A percentile compares a stretch with the other conserved stretches of the same genome.
These are phyloP conservation scores for Chionomys nivalis DNA, from an alignment of 2,113 vertebrate genomes.

Conservation along the genomic window DNA sequence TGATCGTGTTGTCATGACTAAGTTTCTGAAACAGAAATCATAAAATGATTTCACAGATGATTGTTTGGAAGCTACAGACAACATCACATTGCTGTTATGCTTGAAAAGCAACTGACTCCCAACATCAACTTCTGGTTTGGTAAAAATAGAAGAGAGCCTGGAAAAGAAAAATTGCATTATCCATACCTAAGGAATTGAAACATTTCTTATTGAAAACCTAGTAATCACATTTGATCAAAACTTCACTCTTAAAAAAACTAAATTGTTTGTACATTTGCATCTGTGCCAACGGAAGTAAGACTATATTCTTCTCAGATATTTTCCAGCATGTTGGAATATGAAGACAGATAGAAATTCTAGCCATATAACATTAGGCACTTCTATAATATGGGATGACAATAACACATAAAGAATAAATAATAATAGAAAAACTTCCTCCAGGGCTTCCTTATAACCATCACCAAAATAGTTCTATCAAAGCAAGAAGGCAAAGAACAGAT, in stretches of 20 bases:
- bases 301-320: neutral
- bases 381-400: neutral
- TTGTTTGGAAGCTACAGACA: conserved; percentile 54
- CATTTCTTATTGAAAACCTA: conserved; percentile 28
- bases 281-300: neutral
- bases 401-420: neutral
- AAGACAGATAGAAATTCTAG: neutral
- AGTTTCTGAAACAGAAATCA: conserved; percentile 69
- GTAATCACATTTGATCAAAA: neutral
- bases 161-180: neutral
- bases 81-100: conserved; percentile 6
- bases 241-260: conserved; percentile 37
- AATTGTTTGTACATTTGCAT: conserved; percentile 15
- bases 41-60: conserved; percentile 55
- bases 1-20: conserved; percentile 43
- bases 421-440: neutral
- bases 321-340: neutral
- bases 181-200: neutral
- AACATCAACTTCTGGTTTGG: conserved; percentile 18
- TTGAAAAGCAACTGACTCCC: conserved; percentile 46
- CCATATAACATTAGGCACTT: neutral
- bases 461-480: conserved; percentile 1
- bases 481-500: neutral
- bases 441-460: neutral
- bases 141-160: conserved; percentile 21